Evolutionary conservation across 2,797 vertebrate genomes (phyloP), one percentile per base, ranked within the genome.

Genomic region (Telmatherina bonti): DNA sequence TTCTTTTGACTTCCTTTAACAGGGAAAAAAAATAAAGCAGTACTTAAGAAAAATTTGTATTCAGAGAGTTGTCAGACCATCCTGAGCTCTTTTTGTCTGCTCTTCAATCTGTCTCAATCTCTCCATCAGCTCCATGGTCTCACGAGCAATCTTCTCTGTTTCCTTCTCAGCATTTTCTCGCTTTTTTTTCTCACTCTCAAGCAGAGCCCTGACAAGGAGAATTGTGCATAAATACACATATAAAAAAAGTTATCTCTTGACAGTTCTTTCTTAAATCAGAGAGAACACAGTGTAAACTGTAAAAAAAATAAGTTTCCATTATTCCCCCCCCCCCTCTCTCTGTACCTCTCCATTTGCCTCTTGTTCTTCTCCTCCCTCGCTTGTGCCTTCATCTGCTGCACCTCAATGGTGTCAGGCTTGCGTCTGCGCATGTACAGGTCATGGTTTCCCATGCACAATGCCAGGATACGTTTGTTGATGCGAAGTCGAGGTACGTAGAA

Each of bases 301-400:
- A 47, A 79, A 56, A 57, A 49, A 66, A 61, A 36, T 5, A 62
- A 58, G 22, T 3, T 49, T 38, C 74, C 38, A 53, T 79, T 74
- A 76, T 66, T 36, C 72, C 35, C 26, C 49, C 24, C 7, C 6
- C 29, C 80, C 98, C 97, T 94, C 96, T n/a, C n/a, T n/a, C n/a
- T n/a, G n/a, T n/a, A n/a, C n/a, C n/a, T n/a, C n/a, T n/a, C n/a
- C n/a, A n/a, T 96, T 89, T 98, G 97, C 70, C 97, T 97, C 91
- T 99, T 97, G 74, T 95, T 97, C 84, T 97, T 98, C 89, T 99
- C 97, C 80, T 98, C 97, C 51, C 95, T 95, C 61, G 98, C 97
- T 82, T 99, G 97, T 52, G 97, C 98, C 92, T 98, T 99, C 98
- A 99, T 99, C 92, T 99, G 97, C 89, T 99, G 98, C 84, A 99